These are phyloP conservation scores for Archocentrus centrarchus DNA, from an alignment of 2,113 vertebrate species.

Conservation along the genomic window DNA sequence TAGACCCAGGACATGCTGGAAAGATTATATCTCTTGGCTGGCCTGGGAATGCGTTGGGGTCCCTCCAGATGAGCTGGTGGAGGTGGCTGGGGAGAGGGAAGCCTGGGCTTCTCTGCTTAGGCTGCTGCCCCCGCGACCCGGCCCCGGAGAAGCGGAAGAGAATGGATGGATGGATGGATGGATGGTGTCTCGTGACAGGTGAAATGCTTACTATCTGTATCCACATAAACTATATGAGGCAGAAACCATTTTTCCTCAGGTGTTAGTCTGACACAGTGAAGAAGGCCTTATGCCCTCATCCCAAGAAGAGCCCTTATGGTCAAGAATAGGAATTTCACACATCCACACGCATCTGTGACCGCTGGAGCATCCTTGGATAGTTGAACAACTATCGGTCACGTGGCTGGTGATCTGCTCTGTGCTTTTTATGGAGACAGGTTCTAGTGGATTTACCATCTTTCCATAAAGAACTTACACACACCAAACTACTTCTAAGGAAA, in stretches of 20 bases:
- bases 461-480: not conserved
- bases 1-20: no score
- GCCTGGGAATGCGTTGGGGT: no score
- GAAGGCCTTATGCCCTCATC: not conserved
- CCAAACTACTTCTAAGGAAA: not conserved
- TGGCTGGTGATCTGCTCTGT: not conserved
- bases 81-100: no score
- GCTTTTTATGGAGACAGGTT: constrained; percentile 23
- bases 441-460: not conserved
- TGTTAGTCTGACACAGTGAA: constrained; percentile 18
- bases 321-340: constrained; percentile 1
- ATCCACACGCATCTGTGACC: constrained; percentile 9
- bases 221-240: not conserved
- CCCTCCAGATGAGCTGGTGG: no score
- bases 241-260: constrained; percentile 11
- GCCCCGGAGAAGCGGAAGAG: no score
- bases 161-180: no score
- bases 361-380: accelerated
- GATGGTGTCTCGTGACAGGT: not conserved
- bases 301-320: constrained; percentile 6
- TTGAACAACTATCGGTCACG: constrained; percentile 33
- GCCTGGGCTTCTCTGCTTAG: no score
- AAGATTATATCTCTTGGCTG: no score
- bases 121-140: no score
- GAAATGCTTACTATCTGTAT: constrained; percentile 5